Percentiles rank a stretch among this genome's conserved stretches.
phyloP scores from a whole-genome alignment of 2,113 vertebrate species.

The Narcine bancroftii region DNA sequence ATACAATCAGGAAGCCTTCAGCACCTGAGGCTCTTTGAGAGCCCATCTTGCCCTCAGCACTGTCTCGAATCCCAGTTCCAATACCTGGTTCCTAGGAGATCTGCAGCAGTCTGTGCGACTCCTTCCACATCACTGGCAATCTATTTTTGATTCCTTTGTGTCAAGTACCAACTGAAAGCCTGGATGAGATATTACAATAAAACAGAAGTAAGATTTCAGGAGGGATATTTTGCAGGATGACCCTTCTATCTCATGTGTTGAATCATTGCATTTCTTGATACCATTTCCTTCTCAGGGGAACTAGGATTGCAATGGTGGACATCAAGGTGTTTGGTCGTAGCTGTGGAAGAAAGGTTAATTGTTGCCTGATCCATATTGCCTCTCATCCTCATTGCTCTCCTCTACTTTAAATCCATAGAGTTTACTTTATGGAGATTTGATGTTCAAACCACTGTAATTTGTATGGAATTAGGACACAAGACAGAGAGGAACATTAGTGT shows the following conservation, averaged over 20 bases:
- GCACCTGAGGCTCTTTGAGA: too few species aligned
- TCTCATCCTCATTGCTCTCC: background rate
- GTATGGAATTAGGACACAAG: background rate
- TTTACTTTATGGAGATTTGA: background rate
- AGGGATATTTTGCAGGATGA: background rate
- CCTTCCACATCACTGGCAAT: conserved; percentile 60
- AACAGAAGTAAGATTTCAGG: conserved; percentile 15
- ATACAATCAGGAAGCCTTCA: too few species aligned
- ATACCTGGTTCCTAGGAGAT: too few species aligned
- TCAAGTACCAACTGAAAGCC: conserved; percentile 46
- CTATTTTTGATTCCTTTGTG: conserved; percentile 69
- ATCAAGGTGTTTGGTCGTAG: background rate
- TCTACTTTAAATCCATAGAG: background rate
- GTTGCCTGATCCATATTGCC: background rate
- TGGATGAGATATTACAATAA: background rate
- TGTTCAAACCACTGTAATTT: too few species aligned
- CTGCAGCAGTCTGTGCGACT: too few species aligned
- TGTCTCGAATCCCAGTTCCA: too few species aligned
- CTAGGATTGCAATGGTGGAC: background rate
- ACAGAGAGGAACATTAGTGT: background rate
- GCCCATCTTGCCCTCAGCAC: too few species aligned
- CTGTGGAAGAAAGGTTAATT: background rate
- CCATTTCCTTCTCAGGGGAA: background rate
- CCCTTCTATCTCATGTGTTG: background rate
- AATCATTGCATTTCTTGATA: background rate